Percentiles rank a stretch among this genome's conserved stretches.
phyloP scores from a whole-genome alignment of 2,888 invertebrate genomes.

The Idaea dimidiata region DNA sequence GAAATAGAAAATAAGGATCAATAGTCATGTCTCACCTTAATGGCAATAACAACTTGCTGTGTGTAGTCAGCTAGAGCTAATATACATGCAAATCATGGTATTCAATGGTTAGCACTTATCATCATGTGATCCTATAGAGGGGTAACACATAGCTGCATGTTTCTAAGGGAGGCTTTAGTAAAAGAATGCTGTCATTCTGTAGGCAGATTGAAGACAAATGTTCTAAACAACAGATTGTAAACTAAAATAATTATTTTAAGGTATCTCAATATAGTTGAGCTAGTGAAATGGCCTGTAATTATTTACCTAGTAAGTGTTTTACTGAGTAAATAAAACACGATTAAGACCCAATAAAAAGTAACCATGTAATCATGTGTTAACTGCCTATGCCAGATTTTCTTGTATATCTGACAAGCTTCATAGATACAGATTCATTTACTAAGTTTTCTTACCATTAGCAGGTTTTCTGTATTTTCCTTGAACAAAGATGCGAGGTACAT shows the following conservation, averaged over 20 bases:
- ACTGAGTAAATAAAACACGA: too few species aligned
- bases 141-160: background rate
- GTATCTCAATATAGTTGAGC: too few species aligned
- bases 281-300: too few species aligned
- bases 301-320: too few species aligned
- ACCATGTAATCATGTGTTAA: too few species aligned
- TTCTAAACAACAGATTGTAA: too few species aligned
- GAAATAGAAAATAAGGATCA: constrained; percentile 7
- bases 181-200: background rate
- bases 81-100: constrained; percentile 78
- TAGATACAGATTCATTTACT: too few species aligned
- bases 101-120: constrained; percentile 77
- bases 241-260: too few species aligned
- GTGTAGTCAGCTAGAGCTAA: constrained; percentile 74
- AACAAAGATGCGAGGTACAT: constrained; percentile 95
- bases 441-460: constrained; percentile 34
- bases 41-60: background rate
- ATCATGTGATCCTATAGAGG: constrained; percentile 44
- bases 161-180: background rate
- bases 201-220: too few species aligned
- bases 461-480: constrained; percentile 91
- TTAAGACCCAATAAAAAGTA: too few species aligned
- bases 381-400: too few species aligned
- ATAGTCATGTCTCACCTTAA: background rate
- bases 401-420: too few species aligned